Conservation (phyloP, 2,113 vertebrate species). For the Microtus ochrogaster region DNA sequence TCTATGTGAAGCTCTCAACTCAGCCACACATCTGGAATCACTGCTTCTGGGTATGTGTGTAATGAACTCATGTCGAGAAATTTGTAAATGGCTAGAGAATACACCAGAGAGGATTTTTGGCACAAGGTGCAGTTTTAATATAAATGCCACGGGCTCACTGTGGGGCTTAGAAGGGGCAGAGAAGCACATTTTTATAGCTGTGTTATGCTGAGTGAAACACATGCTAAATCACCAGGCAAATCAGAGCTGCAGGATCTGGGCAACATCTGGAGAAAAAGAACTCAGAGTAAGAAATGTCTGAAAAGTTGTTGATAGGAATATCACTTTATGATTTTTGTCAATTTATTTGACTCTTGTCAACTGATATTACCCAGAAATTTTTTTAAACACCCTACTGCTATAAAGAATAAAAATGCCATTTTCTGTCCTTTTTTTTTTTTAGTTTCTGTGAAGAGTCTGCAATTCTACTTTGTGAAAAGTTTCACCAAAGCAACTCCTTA, state of each 20-base stretch:
- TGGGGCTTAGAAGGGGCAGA: conserved; percentile 52
- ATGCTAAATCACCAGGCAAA: conserved; percentile 48
- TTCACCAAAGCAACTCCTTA: not conserved
- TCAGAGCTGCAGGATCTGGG: conserved; percentile 6
- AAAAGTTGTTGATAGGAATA: conserved; percentile 60
- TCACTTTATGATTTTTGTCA: conserved; percentile 43
- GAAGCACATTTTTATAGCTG: conserved; percentile 35
- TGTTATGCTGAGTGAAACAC: conserved; percentile 10
- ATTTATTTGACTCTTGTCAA: conserved; percentile 62
- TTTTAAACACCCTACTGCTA: not conserved
- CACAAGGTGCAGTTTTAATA: conserved; percentile 79
- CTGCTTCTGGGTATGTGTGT: conserved; percentile 43
- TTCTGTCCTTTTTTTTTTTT: not conserved
- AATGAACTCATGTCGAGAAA: conserved; percentile 50
- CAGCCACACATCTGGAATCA: conserved; percentile 47
- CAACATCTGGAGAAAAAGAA: conserved; percentile 66
- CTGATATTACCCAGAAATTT: conserved; percentile 45
- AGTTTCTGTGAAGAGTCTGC: conserved; percentile 51
- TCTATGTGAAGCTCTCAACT: not conserved
- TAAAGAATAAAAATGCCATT: conserved; percentile 49
- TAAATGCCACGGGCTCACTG: conserved; percentile 67
- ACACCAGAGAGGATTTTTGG: conserved; percentile 54
- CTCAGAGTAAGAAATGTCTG: not conserved
- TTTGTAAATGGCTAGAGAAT: conserved; percentile 63
- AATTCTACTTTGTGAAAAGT: conserved; percentile 40